Conservation (phyloP, 1,140 invertebrate genomes). For the Drosophila neocordata region DNA sequence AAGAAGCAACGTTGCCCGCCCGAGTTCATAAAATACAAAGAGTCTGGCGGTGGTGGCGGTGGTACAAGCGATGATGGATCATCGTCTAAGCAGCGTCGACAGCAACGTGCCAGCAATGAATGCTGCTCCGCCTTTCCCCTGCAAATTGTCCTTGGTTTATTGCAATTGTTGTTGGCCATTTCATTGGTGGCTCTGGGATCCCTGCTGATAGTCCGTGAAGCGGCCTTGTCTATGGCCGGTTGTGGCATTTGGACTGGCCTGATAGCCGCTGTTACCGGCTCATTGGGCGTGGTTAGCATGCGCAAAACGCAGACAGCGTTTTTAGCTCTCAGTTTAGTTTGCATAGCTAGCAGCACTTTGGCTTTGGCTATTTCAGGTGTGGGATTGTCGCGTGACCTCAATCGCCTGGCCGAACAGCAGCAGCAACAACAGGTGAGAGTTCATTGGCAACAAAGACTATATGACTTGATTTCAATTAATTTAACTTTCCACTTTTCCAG, state of each 20-base stretch:
- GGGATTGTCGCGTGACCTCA: constrained; percentile 75
- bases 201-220: constrained; percentile 71
- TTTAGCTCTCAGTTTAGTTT: constrained; percentile 78
- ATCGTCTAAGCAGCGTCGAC: constrained; percentile 50
- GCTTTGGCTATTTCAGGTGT: constrained; percentile 80
- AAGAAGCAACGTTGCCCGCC: constrained; percentile 79
- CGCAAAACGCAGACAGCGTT: constrained; percentile 78
- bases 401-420: constrained; percentile 71
- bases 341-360: constrained; percentile 78
- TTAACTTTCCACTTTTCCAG: constrained; percentile 37
- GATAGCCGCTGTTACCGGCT: constrained; percentile 75
- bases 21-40: constrained; percentile 77
- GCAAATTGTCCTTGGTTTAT: constrained; percentile 72
- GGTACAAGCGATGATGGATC: constrained; percentile 39
- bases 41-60: constrained; percentile 16
- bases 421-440: constrained; percentile 24
- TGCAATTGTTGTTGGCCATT: constrained; percentile 77
- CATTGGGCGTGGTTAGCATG: constrained; percentile 78
- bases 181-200: constrained; percentile 73
- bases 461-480: constrained; percentile 13
- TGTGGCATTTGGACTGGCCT: constrained; percentile 80
- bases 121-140: constrained; percentile 75
- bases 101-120: constrained; percentile 58
- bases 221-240: constrained; percentile 74
- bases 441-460: background rate